Conservation (phyloP, 2,113 vertebrate species). For the Phyllopteryx taeniolatus region DNA sequence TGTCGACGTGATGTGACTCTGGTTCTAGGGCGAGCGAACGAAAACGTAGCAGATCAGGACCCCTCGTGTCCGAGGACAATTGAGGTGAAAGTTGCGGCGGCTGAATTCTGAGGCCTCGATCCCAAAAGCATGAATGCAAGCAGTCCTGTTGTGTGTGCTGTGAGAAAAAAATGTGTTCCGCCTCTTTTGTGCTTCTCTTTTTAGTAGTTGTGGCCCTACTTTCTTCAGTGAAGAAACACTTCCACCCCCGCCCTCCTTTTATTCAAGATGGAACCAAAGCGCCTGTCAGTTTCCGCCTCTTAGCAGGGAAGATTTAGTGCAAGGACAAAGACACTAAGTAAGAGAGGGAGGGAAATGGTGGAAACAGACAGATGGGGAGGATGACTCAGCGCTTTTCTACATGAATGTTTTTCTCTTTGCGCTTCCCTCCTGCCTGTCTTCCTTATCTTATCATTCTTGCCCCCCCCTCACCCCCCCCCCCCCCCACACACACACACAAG, state of each 20-base stretch:
- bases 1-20: conserved; percentile 95
- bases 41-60: conserved; percentile 34
- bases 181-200: conserved; percentile 51
- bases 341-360: conserved; percentile 25
- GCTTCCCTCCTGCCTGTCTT: conserved; percentile 47
- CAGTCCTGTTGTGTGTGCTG: conserved; percentile 39
- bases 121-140: conserved; percentile 32
- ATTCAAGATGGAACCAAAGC: conserved; percentile 64
- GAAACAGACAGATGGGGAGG: conserved; percentile 30
- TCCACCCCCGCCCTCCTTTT: conserved; percentile 2
- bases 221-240: conserved; percentile 77
- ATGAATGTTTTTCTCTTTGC: conserved; percentile 52
- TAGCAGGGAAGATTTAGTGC: conserved; percentile 43
- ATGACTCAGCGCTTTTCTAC: conserved; percentile 59
- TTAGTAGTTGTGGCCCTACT: conserved; percentile 59
- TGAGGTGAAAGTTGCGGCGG: conserved; percentile 25
- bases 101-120: conserved; percentile 23
- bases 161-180: conserved; percentile 40
- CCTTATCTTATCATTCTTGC: conserved; percentile 42
- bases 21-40: conserved; percentile 10
- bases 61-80: conserved; percentile 25
- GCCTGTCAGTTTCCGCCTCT: conserved; percentile 49
- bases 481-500: not conserved
- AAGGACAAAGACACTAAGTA: conserved; percentile 35
- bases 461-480: conserved; percentile 11